A percentile compares a stretch with the other conserved stretches of the same genome.
Evolutionary conservation across 2,113 vertebrate species (phyloP).

Genomic region (Nothoprocta pentlandii): DNA sequence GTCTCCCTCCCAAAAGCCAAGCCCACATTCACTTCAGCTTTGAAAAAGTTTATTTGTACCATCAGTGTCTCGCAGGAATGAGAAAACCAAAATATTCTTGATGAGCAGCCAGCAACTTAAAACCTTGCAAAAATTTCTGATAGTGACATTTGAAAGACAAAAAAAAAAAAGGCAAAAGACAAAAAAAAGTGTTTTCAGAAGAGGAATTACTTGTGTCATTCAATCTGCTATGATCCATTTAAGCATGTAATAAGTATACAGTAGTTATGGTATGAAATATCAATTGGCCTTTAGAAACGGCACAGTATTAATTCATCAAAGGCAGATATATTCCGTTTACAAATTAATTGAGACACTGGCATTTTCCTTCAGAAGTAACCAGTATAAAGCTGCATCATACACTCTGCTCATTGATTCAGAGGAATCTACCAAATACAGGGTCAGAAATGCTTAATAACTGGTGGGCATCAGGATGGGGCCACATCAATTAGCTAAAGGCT

Average conservation of each 20-base stretch:
- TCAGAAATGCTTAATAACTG: neutral
- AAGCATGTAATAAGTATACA: neutral
- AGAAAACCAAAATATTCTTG: slow-evolving; percentile 6
- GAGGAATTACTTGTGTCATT: neutral
- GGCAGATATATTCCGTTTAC: slow-evolving; percentile 29
- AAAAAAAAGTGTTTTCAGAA: neutral
- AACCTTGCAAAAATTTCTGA: neutral
- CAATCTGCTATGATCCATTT: slow-evolving; percentile 1
- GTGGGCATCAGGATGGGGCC: neutral
- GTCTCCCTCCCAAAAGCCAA: slow-evolving; percentile 59
- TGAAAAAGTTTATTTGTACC: slow-evolving; percentile 1
- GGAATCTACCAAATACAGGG: neutral
- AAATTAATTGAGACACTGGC: slow-evolving; percentile 30
- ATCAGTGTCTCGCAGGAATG: neutral
- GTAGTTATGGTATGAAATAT: neutral
- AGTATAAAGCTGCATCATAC: neutral
- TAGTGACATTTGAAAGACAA: neutral
- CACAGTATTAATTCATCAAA: slow-evolving; percentile 23
- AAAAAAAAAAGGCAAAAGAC: neutral
- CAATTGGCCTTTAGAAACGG: slow-evolving; percentile 15
- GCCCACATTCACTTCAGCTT: slow-evolving; percentile 51
- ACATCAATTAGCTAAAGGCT: neutral
- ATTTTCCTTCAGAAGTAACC: slow-evolving; percentile 39
- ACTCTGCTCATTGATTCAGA: neutral
- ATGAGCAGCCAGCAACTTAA: slow-evolving; percentile 17